Base-by-base conservation (phyloP, 2,113 vertebrate genomes). In the Diphyllodes magnificus region DNA sequence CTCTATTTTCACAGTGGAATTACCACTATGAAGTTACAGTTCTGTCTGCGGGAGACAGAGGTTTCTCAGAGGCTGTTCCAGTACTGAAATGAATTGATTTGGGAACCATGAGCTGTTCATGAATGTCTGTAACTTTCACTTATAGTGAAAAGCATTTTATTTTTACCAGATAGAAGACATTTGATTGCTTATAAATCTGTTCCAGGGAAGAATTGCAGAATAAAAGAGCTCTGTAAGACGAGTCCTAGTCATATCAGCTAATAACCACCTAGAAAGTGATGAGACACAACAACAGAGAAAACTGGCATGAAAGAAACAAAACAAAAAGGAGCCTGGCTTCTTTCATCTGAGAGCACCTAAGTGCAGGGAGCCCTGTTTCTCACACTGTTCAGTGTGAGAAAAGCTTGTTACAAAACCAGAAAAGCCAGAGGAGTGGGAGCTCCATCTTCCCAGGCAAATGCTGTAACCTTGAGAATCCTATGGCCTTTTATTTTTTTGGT, bases 31-130 rank as follows among this genome's bases (percentile, higher is more conserved):
- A 94, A 72, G 68, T 93, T 92, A 92, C 64, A 86, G 45, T 47
- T 97, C 35, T 77, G 66, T 50, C 70, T 90, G 71, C 37, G 60
- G 54, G 68, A 93, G 54, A 92, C 59, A 86, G 69, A 86, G 61
- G 20, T 80, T 88, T 93, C 79, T 90, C 95, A 88, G 79, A 82
- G 75, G 21, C 50, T 80, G 53, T 88, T 95, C 54, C 82, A 93
- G 54, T 61, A 76, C 54, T 54, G 79, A 80, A 93, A 90, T 73
- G 8, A 97, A 95, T 90, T 79, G 65, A 75, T 94, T 89, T 88
- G 82, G 63, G 77, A 91, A 72, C 37, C 35, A 27, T 65, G 79
- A 90, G 33, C 57, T 71, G 35, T 40, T 94, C 71, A 65, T 47
- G 86, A 82, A 80, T 61, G n/a, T 66, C 75, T 70, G 37, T 35